Base-by-base conservation (phyloP, 2,113 vertebrate genomes). In the Peromyscus maniculatus region DNA sequence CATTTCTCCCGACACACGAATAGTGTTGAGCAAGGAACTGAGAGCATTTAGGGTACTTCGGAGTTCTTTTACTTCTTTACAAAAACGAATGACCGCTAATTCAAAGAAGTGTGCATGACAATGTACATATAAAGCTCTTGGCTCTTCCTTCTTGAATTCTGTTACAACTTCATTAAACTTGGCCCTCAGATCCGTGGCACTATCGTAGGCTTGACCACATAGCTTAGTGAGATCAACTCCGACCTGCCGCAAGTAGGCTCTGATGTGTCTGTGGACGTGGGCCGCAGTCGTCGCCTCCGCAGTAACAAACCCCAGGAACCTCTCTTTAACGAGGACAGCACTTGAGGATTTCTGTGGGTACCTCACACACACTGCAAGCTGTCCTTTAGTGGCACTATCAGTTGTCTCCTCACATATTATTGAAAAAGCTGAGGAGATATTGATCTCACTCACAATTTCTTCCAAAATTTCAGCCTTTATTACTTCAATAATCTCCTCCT, bases 101-200 rank as follows among this genome's bases (percentile, higher is more conserved):
- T 98, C 97, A 82, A 98, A 97, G 91, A 95, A 97, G 84, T 98
- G 98, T 19, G 98, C 67, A 0, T 98, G 94, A 84, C 98, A 97
- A 77, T 97, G 97, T 46, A 96, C 5, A 21, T 98, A 96, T 31
- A 98, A 95, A 93, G 95, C 96, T 93, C 97, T 96, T 90, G 98
- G 98, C 31, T 98, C 97, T 90, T 97, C 98, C 84, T 97, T 98
- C 87, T 97, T 98, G 93, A 98, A 95, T 94, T 98, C 97, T 91
- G 89, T 77, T 82, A 97, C 97, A 87, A 95, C 79, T 84, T 97
- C 93, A 93, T 96, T 97, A 77, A 97, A 97, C 46, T 97, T 97
- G 36, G 62, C 57, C 78, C 87, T 97, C 93, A 97, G 95, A 86
- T 96, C 96, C 49, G 69, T 90, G 43, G 96, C 91, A 91, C 94